Percentiles rank a stretch among this genome's conserved stretches.
Conservation (phyloP, 1,140 invertebrate genomes). For the Nebria ingens region DNA sequence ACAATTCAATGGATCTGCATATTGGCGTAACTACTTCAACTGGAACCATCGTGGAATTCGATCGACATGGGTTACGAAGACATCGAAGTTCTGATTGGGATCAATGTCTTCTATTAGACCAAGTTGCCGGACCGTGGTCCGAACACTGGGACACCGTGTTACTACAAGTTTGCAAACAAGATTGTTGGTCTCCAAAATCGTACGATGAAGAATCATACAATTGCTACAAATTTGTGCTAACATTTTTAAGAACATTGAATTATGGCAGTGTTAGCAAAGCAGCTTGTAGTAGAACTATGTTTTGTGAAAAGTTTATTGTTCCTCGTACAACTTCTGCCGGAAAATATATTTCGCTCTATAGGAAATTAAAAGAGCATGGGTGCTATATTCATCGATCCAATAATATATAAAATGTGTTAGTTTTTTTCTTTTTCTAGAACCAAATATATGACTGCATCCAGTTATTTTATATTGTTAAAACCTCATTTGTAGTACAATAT, state of each 20-base stretch:
- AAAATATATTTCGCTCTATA: slow-evolving; percentile 70
- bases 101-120: slow-evolving; percentile 58
- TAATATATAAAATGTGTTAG: not conserved
- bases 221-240: slow-evolving; percentile 70
- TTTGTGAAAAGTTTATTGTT: slow-evolving; percentile 67
- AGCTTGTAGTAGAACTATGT: slow-evolving; percentile 49
- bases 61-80: slow-evolving; percentile 53
- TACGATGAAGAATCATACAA: slow-evolving; percentile 65
- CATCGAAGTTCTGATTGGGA: slow-evolving; percentile 48
- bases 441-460: not conserved
- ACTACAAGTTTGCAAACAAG: slow-evolving; percentile 48
- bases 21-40: slow-evolving; percentile 69
- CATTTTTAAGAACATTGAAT: slow-evolving; percentile 54
- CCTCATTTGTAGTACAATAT: too few species aligned
- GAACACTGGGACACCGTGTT: slow-evolving; percentile 65
- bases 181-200: slow-evolving; percentile 50
- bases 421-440: slow-evolving; percentile 5
- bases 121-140: slow-evolving; percentile 53
- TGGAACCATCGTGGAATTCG: slow-evolving; percentile 66
- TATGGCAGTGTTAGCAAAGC: slow-evolving; percentile 51
- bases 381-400: slow-evolving; percentile 37
- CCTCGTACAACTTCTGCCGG: slow-evolving; percentile 61
- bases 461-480: too few species aligned
- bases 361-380: slow-evolving; percentile 45
- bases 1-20: slow-evolving; percentile 67